phyloP scores from a whole-genome alignment of 2,797 vertebrate species.

The Morelia viridis region DNA sequence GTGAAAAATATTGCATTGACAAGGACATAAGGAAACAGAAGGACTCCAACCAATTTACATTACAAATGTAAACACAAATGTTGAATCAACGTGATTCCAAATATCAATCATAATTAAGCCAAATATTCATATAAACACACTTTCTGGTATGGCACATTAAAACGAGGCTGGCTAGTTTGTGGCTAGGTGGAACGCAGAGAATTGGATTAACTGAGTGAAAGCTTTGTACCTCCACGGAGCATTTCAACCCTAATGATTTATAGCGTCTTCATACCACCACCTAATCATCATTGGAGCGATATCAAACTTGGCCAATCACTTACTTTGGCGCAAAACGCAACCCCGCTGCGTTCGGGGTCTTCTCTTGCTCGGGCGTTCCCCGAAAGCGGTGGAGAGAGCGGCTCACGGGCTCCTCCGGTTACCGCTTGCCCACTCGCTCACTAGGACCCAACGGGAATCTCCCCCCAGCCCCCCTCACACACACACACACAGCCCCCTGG shows the following conservation, averaged over 20 bases:
- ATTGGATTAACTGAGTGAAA: not conserved
- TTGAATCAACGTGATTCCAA: not conserved
- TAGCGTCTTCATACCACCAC: not conserved
- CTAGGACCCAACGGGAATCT: not conserved
- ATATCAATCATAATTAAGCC: not conserved
- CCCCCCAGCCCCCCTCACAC: not conserved
- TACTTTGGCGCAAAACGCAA: not conserved
- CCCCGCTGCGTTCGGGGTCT: not conserved
- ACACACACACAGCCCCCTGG: not conserved
- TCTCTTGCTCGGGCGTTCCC: not conserved
- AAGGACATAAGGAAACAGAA: not conserved
- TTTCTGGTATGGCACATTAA: not conserved
- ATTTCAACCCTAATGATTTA: not conserved
- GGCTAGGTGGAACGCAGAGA: not conserved
- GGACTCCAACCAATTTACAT: not conserved
- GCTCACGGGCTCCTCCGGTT: not conserved
- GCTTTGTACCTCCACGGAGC: not conserved
- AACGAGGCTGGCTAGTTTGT: not conserved
- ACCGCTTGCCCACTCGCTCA: not conserved
- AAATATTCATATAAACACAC: not conserved
- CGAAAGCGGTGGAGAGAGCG: not conserved
- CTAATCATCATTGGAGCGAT: not conserved
- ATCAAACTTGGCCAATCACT: not conserved
- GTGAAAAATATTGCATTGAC: not conserved
- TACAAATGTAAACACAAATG: not conserved